Evolutionary conservation across 2,113 vertebrate genomes (phyloP), one percentile per base, ranked within the genome.

Genomic region (Ciconia boyciana): DNA sequence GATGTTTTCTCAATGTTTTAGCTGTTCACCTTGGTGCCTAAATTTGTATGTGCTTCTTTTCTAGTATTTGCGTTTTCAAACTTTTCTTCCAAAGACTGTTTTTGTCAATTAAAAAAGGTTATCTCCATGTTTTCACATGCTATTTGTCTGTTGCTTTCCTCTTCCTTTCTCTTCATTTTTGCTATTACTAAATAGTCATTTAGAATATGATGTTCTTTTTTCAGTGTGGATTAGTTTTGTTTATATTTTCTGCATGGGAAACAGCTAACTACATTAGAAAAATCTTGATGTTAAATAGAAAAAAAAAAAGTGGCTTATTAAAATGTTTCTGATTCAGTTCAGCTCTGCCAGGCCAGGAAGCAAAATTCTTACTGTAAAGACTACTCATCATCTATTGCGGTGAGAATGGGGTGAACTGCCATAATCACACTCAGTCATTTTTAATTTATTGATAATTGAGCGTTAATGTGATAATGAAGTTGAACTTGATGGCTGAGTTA

Each of bases 221-320:
- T 46, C 10, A 15, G 7, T 80, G 13, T 74, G 28, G 16, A 69
- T 55, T 31, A 3, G 13, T 18, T 58, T 65, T 43, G 3, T 21
- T 81, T 77, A 7, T 46, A 31, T 60, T 86, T 87, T 58, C 34
- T 75, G 6, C 3, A 34, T 36, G 7, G 34, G 44, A 83, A 82
- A 34, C 3, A 31, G 5, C 17, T 61, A 57, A 52, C 7, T 52
- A 22, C 26, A 13, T 41, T 34, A 62, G 16, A 76, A 93, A 71
- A 0, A n/a, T 46, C 41, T 65, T 54, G 13, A 41, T 39, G 28
- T 39, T 48, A 70, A 71, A 29, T 6, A 68, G 7, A 9, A 81
- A 52, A 28, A 55, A 55, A 57, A 2, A 13, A 11, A 2, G 2
- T 18, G 10, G 1, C 18, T 76, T 2, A 3, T 57, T 44, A 34